Conservation (phyloP, 2,113 vertebrate genomes). For the Potamarius usumacintae region DNA sequence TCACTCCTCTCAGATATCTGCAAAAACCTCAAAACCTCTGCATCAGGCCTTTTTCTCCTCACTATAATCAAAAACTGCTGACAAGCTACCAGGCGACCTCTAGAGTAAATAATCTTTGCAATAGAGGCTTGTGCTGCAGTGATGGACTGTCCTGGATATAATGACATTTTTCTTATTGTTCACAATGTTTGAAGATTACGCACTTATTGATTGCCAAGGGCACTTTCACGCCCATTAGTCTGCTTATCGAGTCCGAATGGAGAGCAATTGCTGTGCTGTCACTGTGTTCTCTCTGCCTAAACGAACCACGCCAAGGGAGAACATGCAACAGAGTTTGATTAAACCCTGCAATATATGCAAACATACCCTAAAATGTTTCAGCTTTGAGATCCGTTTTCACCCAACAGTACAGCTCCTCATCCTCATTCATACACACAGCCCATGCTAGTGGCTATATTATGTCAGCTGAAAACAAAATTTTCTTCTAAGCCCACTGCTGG, state of each 20-base stretch:
- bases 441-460: background rate
- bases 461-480: background rate
- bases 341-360: background rate
- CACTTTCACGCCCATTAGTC: background rate
- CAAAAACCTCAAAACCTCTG: background rate
- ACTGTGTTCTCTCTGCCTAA: background rate
- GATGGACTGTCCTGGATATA: background rate
- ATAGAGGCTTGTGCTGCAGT: background rate
- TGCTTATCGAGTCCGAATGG: background rate
- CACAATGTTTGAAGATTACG: background rate
- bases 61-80: background rate
- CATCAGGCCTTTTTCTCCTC: background rate
- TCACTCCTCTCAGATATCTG: background rate
- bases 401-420: background rate
- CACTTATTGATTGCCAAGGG: background rate
- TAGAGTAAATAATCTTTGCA: background rate
- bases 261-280: background rate
- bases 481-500: background rate
- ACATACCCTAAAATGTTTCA: background rate
- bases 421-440: background rate
- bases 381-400: background rate
- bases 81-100: background rate
- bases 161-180: background rate
- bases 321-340: background rate
- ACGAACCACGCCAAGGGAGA: background rate